Evolutionary conservation across 2,113 vertebrate species (phyloP).

Genomic region (Alaudala cheleensis): DNA sequence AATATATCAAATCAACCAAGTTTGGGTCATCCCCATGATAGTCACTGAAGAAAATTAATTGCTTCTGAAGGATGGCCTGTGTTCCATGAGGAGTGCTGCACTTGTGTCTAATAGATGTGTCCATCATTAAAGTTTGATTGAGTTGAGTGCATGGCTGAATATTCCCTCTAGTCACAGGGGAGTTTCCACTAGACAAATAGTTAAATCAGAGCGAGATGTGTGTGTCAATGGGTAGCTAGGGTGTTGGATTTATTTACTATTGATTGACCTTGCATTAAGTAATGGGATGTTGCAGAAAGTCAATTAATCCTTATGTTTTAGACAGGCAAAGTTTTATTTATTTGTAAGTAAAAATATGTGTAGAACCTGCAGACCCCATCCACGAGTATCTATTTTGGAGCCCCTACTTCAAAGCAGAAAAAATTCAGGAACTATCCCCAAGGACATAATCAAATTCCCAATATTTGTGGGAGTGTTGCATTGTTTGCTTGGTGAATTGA

Average conservation of each 20-base stretch:
- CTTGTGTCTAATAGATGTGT: background rate
- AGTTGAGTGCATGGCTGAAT: background rate
- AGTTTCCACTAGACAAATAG: background rate
- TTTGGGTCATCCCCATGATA: background rate
- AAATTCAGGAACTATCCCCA: background rate
- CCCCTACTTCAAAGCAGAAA: background rate
- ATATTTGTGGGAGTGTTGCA: background rate
- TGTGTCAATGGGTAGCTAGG: background rate
- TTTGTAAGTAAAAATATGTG: background rate
- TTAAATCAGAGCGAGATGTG: background rate
- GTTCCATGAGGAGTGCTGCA: background rate
- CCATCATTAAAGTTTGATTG: background rate
- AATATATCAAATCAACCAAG: background rate
- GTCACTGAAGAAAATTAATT: slow-evolving; percentile 5
- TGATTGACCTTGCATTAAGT: background rate
- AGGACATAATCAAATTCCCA: background rate
- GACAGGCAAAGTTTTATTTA: background rate
- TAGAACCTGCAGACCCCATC: background rate
- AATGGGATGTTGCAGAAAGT: background rate
- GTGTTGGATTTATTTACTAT: background rate
- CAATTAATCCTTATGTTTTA: background rate
- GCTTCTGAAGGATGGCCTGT: background rate
- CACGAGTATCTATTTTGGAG: background rate
- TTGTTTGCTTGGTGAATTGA: background rate
- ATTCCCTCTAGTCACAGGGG: background rate